A percentile compares a stretch with the other conserved stretches of the same genome.
Conservation (phyloP, 2,113 vertebrate species). For the Patagioenas fasciata region DNA sequence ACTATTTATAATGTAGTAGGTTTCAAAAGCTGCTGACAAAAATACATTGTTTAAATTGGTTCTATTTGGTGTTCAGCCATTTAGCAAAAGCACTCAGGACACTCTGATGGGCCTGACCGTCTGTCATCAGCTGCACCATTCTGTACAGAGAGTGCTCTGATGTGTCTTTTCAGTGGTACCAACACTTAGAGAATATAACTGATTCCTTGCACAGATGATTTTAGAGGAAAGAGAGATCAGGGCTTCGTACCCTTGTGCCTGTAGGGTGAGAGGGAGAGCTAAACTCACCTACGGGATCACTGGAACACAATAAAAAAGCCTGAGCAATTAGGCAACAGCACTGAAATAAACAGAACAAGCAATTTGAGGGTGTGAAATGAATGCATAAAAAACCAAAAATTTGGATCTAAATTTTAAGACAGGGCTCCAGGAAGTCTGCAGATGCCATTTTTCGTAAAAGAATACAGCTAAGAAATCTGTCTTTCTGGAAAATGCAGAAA, state of each 20-base stretch:
- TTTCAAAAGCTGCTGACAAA: conserved; percentile 6
- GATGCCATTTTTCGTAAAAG: conserved; percentile 31
- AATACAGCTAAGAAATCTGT: conserved; percentile 28
- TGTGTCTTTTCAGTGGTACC: background rate
- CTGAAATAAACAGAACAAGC: background rate
- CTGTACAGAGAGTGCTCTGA: background rate
- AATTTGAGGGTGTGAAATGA: background rate
- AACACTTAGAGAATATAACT: background rate
- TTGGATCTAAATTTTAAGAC: background rate
- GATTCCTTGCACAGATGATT: background rate
- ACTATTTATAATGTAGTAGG: background rate
- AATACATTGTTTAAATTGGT: background rate
- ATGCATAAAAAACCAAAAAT: background rate
- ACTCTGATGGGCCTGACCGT: background rate
- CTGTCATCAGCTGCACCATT: background rate
- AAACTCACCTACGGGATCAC: background rate
- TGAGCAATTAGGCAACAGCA: background rate
- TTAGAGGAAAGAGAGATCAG: background rate
- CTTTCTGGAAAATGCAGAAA: background rate
- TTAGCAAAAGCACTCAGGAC: background rate
- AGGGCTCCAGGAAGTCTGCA: conserved; percentile 11
- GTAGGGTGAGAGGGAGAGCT: background rate
- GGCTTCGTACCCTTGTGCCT: background rate
- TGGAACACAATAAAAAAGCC: background rate
- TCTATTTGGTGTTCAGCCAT: background rate